phyloP scores from a whole-genome alignment of 2,113 vertebrate genomes.

The Axis porcinus region DNA sequence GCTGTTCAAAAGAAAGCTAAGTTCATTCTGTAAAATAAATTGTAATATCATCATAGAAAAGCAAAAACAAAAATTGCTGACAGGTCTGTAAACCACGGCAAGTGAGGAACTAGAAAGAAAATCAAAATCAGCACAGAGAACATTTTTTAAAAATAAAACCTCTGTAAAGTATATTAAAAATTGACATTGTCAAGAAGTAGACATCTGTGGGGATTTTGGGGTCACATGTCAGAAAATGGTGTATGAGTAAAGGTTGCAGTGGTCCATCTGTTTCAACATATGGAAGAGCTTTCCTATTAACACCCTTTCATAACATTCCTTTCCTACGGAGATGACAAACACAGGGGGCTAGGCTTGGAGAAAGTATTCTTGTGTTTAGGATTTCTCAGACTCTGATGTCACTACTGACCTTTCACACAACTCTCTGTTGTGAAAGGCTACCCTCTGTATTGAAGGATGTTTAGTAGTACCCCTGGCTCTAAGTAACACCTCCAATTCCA shows the following conservation, averaged over 20 bases:
- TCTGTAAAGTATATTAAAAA: neutral
- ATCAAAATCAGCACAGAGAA: neutral
- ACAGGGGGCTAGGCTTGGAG: neutral
- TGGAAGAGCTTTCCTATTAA: neutral
- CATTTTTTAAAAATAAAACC: neutral
- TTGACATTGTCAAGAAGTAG: neutral
- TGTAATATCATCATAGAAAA: neutral
- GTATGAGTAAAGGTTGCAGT: neutral
- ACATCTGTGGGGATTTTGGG: neutral
- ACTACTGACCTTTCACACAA: neutral
- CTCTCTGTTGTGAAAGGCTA: neutral
- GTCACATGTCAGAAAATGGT: neutral
- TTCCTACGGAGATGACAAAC: neutral
- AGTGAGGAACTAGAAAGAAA: neutral
- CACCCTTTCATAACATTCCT: neutral
- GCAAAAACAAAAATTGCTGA: neutral
- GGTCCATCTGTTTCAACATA: neutral
- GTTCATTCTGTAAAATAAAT: neutral
- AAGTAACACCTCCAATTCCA: neutral
- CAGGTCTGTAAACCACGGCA: neutral
- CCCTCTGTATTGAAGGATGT: neutral
- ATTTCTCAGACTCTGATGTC: neutral
- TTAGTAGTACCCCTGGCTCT: neutral
- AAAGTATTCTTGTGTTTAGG: neutral
- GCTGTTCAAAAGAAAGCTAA: neutral